Percentiles rank a stretch among this genome's conserved stretches.
phyloP scores from a whole-genome alignment of 2,797 vertebrate genomes.

The Thunnus albacares region DNA sequence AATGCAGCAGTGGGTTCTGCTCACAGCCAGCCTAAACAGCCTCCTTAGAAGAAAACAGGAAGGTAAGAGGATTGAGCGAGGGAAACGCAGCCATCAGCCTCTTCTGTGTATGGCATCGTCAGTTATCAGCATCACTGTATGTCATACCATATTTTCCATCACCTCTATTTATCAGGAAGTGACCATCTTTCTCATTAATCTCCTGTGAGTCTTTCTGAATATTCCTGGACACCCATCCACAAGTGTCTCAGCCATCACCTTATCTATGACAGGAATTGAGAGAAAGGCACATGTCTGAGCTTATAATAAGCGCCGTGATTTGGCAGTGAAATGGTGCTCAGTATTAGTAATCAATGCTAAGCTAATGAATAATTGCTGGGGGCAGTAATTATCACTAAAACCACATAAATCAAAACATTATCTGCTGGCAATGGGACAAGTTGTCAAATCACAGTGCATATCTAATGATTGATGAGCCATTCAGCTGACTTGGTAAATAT shows the following conservation, averaged over 20 bases:
- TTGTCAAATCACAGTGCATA: conserved; percentile 37
- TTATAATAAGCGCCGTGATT: neutral
- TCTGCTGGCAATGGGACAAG: conserved; percentile 49
- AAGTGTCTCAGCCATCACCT: conserved; percentile 5
- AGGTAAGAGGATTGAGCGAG: conserved; percentile 61
- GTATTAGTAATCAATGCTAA: conserved; percentile 44
- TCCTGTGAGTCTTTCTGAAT: neutral
- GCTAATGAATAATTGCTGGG: conserved; percentile 49
- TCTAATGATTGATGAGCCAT: conserved; percentile 38
- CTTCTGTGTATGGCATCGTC: conserved; percentile 12
- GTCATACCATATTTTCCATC: conserved; percentile 21
- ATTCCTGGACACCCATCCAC: neutral
- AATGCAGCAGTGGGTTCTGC: conserved; percentile 67
- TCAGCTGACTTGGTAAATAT: neutral
- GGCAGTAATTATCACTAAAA: conserved; percentile 48
- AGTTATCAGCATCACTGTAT: conserved; percentile 38
- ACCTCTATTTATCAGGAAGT: neutral
- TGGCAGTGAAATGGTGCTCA: conserved; percentile 32
- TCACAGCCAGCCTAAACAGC: conserved; percentile 59
- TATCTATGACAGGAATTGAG: neutral
- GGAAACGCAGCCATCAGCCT: conserved; percentile 26
- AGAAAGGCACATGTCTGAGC: neutral
- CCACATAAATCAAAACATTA: conserved; percentile 44
- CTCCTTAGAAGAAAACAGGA: conserved; percentile 62
- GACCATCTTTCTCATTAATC: neutral